These are phyloP conservation scores for Drosophila eohydei DNA, from an alignment of 2,888 invertebrate species.

Conservation along the genomic window DNA sequence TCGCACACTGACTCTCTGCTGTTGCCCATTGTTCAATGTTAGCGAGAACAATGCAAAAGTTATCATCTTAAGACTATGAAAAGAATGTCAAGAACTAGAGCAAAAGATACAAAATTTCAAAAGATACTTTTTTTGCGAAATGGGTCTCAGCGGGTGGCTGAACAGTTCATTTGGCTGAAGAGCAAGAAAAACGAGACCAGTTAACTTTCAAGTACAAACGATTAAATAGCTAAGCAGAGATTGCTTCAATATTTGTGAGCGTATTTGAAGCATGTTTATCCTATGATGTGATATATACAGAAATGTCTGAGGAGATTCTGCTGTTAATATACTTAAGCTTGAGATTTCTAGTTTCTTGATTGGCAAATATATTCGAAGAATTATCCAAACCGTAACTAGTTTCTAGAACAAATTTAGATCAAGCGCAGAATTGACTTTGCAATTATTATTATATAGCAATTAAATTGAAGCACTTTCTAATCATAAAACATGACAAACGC, in stretches of 20 bases:
- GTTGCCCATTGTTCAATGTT: conserved; percentile 25
- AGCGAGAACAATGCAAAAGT: conserved; percentile 22
- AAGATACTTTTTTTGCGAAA: conserved; percentile 11
- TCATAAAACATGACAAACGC: neutral
- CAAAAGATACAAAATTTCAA: conserved; percentile 14
- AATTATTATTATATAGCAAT: neutral
- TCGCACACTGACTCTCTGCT: neutral
- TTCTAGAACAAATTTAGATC: neutral
- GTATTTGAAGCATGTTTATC: neutral
- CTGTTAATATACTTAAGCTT: too few species aligned
- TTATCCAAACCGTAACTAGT: neutral
- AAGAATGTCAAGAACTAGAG: conserved; percentile 16
- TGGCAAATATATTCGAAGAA: too few species aligned
- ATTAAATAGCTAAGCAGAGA: neutral
- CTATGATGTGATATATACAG: neutral
- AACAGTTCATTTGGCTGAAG: neutral
- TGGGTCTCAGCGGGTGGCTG: conserved; percentile 3
- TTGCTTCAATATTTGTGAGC: neutral
- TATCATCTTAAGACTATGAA: conserved; percentile 23
- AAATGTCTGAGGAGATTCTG: too few species aligned
- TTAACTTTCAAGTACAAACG: neutral
- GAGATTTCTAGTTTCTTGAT: too few species aligned
- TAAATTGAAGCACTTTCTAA: conserved; percentile 5
- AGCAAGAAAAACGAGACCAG: neutral
- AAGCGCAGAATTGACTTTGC: neutral